A percentile compares a stretch with the other conserved stretches of the same genome.
These are phyloP conservation scores for Ganaspis brasiliensis DNA, from an alignment of 2,888 invertebrate genomes.

Conservation along the genomic window DNA sequence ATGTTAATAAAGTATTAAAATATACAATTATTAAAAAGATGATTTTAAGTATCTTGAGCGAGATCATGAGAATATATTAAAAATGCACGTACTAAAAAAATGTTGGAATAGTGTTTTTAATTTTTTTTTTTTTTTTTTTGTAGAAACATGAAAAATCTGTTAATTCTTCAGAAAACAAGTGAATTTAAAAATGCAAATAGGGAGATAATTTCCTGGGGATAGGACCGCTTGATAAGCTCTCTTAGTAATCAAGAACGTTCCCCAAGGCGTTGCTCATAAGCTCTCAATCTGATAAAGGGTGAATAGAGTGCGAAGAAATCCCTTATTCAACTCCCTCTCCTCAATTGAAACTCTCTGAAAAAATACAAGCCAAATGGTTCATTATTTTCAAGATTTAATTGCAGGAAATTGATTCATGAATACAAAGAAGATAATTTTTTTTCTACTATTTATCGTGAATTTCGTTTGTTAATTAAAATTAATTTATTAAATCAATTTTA, in stretches of 20 bases:
- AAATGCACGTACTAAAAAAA: too few relatives aligned
- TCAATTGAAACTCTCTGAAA: background rate
- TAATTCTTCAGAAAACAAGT: background rate
- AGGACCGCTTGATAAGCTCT: conserved; percentile 22
- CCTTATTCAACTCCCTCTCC: background rate
- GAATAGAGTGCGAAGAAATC: conserved; percentile 12
- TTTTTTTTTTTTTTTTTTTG: too few relatives aligned
- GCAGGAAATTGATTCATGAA: conserved; percentile 14
- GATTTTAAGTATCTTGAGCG: too few relatives aligned
- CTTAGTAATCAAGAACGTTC: conserved; percentile 25
- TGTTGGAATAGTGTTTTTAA: too few relatives aligned
- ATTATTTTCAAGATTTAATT: conserved; percentile 19
- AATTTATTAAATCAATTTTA: too few relatives aligned
- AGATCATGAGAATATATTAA: too few relatives aligned
- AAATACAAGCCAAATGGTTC: conserved; percentile 2
- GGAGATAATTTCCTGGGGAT: background rate
- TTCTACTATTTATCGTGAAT: background rate
- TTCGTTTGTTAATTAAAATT: too few relatives aligned
- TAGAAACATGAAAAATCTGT: background rate
- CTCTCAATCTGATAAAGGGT: conserved; percentile 13
- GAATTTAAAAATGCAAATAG: conserved; percentile 1
- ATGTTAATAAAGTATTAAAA: too few relatives aligned
- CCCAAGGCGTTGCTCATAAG: conserved; percentile 13
- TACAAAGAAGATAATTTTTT: background rate
- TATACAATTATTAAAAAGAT: too few relatives aligned